phyloP scores from a whole-genome alignment of 2,888 invertebrate genomes.

The Bimastos eiseni region DNA sequence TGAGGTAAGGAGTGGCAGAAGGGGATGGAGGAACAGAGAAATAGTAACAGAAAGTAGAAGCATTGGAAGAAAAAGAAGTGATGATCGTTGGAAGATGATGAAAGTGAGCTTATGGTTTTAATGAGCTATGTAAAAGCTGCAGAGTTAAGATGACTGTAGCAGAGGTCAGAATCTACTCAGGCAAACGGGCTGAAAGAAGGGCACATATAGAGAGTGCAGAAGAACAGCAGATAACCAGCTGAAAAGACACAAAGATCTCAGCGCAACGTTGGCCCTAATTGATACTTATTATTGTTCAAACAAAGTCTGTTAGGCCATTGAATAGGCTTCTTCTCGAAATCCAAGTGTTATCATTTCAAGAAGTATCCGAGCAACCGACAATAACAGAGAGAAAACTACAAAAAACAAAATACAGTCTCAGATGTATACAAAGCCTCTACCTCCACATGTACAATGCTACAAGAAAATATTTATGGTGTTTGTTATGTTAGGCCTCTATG shows the following conservation, averaged over 20 bases:
- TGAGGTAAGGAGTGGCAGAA: neutral
- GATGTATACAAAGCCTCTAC: too few relatives aligned
- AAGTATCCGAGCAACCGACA: neutral
- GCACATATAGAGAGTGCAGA: neutral
- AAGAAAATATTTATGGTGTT: too few relatives aligned
- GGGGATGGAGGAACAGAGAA: neutral
- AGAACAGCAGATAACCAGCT: neutral
- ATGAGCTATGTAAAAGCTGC: neutral
- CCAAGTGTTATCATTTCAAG: slow-evolving; percentile 27
- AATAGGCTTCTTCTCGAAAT: neutral
- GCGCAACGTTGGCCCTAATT: neutral
- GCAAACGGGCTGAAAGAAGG: neutral
- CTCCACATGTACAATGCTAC: too few relatives aligned
- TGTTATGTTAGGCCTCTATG: too few relatives aligned
- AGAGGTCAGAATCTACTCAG: neutral
- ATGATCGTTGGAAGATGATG: neutral
- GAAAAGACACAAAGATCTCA: neutral
- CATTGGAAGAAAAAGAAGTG: neutral
- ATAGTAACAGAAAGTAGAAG: neutral
- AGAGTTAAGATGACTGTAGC: neutral
- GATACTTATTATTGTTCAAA: neutral
- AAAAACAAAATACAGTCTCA: neutral
- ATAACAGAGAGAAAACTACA: neutral
- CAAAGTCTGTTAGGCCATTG: neutral
- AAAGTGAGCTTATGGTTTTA: neutral